These are phyloP conservation scores for Ips typographus DNA, from an alignment of 1,140 invertebrate species.

Conservation along the genomic window DNA sequence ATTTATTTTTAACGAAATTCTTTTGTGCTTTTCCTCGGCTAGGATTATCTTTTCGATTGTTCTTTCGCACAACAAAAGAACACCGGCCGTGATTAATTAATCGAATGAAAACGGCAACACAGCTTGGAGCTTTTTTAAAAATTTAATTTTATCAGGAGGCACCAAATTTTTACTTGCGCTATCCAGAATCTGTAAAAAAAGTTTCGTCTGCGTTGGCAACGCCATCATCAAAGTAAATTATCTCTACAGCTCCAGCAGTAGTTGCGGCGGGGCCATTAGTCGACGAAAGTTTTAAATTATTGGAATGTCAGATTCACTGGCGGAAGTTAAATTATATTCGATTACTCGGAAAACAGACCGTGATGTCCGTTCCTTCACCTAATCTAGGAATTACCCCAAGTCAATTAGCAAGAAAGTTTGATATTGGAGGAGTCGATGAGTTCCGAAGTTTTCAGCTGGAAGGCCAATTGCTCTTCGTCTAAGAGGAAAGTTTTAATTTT, in stretches of 20 bases:
- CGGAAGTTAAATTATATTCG: slow-evolving; percentile 25
- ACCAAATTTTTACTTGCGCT: too few relatives aligned
- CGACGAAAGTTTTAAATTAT: slow-evolving; percentile 26
- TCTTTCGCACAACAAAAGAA: slow-evolving; percentile 7
- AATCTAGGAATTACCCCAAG: background rate
- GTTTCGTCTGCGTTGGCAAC: too few relatives aligned
- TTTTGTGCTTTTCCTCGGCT: slow-evolving; percentile 19
- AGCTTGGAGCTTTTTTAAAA: background rate
- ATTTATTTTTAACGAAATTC: slow-evolving; percentile 33
- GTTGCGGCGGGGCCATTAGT: slow-evolving; percentile 22
- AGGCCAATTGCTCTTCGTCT: background rate
- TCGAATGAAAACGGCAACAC: slow-evolving; percentile 1
- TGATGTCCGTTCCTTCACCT: slow-evolving; percentile 12
- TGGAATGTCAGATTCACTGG: slow-evolving; percentile 20
- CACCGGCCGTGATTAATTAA: slow-evolving; percentile 13
- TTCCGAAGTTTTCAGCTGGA: background rate
- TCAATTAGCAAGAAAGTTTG: slow-evolving; percentile 7
- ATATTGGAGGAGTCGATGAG: slow-evolving; percentile 4
- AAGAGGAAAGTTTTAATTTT: too few relatives aligned
- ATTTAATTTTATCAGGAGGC: background rate
- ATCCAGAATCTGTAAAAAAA: too few relatives aligned
- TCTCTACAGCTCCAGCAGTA: slow-evolving; percentile 14
- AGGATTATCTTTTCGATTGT: slow-evolving; percentile 27
- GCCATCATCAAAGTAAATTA: slow-evolving; percentile 19
- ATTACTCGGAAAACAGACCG: slow-evolving; percentile 20